These are phyloP conservation scores for Oryzaephilus surinamensis DNA, from an alignment of 1,140 invertebrate species.

Conservation along the genomic window DNA sequence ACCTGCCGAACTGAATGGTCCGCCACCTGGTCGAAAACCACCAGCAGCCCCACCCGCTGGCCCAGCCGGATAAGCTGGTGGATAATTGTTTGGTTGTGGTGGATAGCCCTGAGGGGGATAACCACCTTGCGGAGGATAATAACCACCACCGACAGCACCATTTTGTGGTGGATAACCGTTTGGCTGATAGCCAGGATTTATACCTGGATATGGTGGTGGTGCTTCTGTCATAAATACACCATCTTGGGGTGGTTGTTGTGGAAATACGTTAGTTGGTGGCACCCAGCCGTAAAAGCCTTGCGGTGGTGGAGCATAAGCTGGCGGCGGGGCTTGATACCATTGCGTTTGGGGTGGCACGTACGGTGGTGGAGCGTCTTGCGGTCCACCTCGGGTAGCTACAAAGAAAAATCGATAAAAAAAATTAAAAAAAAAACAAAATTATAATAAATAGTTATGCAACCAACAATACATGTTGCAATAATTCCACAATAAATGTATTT, in stretches of 20 bases:
- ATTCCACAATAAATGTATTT: too few species aligned
- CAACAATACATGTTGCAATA: too few species aligned
- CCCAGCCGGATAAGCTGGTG: too few species aligned
- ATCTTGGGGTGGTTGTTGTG: slow-evolving; percentile 59
- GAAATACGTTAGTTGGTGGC: slow-evolving; percentile 64
- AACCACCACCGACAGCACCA: slow-evolving; percentile 15
- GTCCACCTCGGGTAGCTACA: slow-evolving; percentile 23
- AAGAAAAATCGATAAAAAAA: background rate
- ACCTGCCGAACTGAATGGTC: slow-evolving; percentile 19
- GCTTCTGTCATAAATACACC: slow-evolving; percentile 83
- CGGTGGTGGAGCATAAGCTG: slow-evolving; percentile 71
- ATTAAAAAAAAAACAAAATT: background rate
- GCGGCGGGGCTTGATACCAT: slow-evolving; percentile 83
- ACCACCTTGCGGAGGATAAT: slow-evolving; percentile 10
- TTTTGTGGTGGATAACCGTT: slow-evolving; percentile 19
- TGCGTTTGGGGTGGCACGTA: slow-evolving; percentile 69
- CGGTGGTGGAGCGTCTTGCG: slow-evolving; percentile 68
- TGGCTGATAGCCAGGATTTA: slow-evolving; percentile 28
- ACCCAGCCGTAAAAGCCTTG: slow-evolving; percentile 88
- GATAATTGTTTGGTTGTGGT: slow-evolving; percentile 19
- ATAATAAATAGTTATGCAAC: slow-evolving; percentile 7
- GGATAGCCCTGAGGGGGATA: slow-evolving; percentile 9
- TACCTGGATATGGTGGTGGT: slow-evolving; percentile 83
- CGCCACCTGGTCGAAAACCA: slow-evolving; percentile 9
- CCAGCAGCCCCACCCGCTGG: slow-evolving; percentile 1